phyloP scores from a whole-genome alignment of 37 sponge, comb jelly and placozoan species.

The Beroe forskalii region DNA sequence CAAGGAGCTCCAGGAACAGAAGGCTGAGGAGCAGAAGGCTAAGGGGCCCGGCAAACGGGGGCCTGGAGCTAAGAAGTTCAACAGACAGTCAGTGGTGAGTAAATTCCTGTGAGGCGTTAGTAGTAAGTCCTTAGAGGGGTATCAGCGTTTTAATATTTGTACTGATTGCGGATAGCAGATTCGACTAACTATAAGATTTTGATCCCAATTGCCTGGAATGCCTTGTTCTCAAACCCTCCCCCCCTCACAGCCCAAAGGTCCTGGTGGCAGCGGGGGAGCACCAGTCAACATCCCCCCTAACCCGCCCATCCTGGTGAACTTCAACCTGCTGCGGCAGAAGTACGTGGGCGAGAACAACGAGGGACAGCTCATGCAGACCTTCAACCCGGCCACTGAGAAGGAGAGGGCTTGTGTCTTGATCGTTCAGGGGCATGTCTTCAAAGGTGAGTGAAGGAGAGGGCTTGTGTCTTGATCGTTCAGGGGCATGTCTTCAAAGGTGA shows the following conservation, averaged over 20 bases:
- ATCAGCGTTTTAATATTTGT: too few relatives aligned
- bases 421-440: constrained; percentile 35
- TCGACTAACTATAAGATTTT: background rate
- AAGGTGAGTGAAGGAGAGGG: background rate
- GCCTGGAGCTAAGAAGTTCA: background rate
- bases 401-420: constrained; percentile 1
- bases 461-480: constrained; percentile 28
- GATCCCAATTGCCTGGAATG: background rate
- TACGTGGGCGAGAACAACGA: constrained; percentile 38
- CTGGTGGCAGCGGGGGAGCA: too few relatives aligned
- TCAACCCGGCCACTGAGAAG: constrained; percentile 16
- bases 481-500: constrained; percentile 31
- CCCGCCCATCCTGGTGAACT: constrained; percentile 13
- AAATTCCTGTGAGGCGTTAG: too few relatives aligned
- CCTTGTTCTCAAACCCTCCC: too few relatives aligned
- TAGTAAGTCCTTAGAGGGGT: too few relatives aligned
- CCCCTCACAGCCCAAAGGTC: too few relatives aligned
- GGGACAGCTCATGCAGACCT: constrained; percentile 38
- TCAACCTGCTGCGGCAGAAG: constrained; percentile 15
- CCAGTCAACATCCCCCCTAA: background rate
- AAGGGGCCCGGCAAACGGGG: background rate
- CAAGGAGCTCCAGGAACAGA: background rate
- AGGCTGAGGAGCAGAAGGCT: background rate
- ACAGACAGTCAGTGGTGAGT: background rate
- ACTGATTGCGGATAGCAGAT: too few relatives aligned